These are phyloP conservation scores for Henicopernis longicauda DNA, from an alignment of 2,113 vertebrate species.

Conservation along the genomic window DNA sequence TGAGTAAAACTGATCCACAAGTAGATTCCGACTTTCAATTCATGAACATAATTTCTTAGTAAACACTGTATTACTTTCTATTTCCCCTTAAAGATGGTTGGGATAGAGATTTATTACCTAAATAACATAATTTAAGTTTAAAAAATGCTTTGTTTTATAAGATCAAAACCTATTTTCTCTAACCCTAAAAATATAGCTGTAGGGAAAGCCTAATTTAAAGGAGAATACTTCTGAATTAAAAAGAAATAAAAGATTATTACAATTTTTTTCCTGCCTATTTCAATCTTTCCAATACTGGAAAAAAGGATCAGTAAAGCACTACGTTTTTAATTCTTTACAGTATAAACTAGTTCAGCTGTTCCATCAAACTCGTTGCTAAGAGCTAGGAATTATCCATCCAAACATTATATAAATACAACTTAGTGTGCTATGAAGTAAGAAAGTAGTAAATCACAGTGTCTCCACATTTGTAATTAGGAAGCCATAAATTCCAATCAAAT, in stretches of 20 bases:
- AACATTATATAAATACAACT: not conserved
- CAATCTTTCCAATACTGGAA: not conserved
- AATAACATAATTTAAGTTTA: not conserved
- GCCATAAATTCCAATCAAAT: not conserved
- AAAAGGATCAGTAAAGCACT: fast-evolving
- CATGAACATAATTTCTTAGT: not conserved
- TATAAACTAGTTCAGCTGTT: not conserved
- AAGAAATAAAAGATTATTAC: not conserved
- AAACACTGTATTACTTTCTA: not conserved
- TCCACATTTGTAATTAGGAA: not conserved
- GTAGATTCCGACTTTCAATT: not conserved
- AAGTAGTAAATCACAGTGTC: not conserved
- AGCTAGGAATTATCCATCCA: not conserved
- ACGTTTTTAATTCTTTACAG: not conserved
- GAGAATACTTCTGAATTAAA: not conserved
- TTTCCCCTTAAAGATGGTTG: not conserved
- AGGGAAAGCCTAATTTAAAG: not conserved
- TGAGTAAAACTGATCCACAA: not conserved
- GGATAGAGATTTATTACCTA: not conserved
- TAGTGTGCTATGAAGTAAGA: not conserved
- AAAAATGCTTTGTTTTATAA: not conserved
- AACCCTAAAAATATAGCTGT: not conserved
- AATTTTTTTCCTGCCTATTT: not conserved
- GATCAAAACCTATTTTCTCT: not conserved
- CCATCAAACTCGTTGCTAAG: not conserved